Evolutionary conservation across 2,888 invertebrate species (phyloP).

Genomic region (Hemaris fuciformis): DNA sequence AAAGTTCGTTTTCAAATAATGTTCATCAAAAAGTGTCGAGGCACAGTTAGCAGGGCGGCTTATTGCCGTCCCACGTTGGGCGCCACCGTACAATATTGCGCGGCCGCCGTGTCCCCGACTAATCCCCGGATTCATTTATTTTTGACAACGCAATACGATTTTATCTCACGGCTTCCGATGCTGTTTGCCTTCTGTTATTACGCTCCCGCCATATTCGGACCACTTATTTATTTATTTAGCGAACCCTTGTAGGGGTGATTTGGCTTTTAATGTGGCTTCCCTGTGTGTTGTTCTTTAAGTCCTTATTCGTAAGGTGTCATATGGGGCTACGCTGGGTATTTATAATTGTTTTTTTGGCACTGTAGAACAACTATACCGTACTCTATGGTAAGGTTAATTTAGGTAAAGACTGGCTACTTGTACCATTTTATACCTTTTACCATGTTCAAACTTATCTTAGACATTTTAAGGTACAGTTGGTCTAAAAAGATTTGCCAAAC

Average conservation of each 20-base stretch:
- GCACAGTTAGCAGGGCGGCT: slow-evolving; percentile 44
- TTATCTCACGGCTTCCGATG: slow-evolving; percentile 81
- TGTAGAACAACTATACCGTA: too few species aligned
- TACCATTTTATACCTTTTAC: too few species aligned
- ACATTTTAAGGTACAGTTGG: too few species aligned
- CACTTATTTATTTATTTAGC: slow-evolving; percentile 78
- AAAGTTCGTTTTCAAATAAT: slow-evolving; percentile 29
- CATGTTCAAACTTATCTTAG: too few species aligned
- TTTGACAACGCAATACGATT: slow-evolving; percentile 82
- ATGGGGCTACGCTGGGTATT: background rate
- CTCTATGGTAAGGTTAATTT: too few species aligned
- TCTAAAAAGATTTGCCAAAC: too few species aligned
- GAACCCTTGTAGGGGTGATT: slow-evolving; percentile 70
- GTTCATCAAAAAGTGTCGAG: slow-evolving; percentile 27
- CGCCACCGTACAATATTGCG: slow-evolving; percentile 75
- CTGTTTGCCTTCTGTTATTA: slow-evolving; percentile 81
- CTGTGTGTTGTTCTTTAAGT: slow-evolving; percentile 50
- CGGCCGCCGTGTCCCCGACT: slow-evolving; percentile 72
- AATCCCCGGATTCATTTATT: slow-evolving; percentile 82
- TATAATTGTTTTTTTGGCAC: too few species aligned
- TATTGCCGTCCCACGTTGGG: slow-evolving; percentile 68
- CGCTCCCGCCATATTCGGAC: slow-evolving; percentile 71
- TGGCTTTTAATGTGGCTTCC: slow-evolving; percentile 68
- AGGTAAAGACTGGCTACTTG: too few species aligned
- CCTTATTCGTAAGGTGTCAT: slow-evolving; percentile 30